Base-by-base conservation (phyloP, 2,888 invertebrate species). In the Synergus laeviventris region DNA sequence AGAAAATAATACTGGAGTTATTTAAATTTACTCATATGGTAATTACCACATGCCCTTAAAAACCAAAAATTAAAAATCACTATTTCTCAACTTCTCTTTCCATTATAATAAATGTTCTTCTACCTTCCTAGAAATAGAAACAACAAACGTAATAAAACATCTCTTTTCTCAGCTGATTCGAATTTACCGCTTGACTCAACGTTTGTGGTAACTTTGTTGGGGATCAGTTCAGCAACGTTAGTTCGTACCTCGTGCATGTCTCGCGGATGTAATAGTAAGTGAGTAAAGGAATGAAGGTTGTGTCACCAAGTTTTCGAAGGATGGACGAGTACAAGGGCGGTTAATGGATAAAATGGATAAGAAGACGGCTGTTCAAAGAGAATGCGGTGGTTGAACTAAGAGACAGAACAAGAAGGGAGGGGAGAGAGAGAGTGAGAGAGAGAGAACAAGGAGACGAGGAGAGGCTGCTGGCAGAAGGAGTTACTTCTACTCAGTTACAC, bases 401-500 rank as follows among this genome's bases (percentile, higher is more conserved):
- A 70, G 31, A 54, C 54, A 59, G 59, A 66, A 21, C 56, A 42
- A 56, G 64, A 75, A 49, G 70, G 75, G 56, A 56, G 75, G 38
- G 64, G 74, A 60, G 45, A 42, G 42, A 21, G 38, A 62, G 75
- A 49, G 59, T 62, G 14, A 31, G 38, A 73, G 76, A 76, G 16
- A 7, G 49, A 36, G 31, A 9, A 60, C 14, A 60, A 60, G 4
- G 76, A 70, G 76, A 60, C 76, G 76, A 73, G 77, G 78, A 77
- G 79, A 73, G 75, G 4, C 9, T 45, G 14, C 21, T 74, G 79
- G 73, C 74, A 76, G 74, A 76, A 76, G 74, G 80, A 83, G 83
- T 84, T 83, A 83, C 78, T 82, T 84, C 81, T 80, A 79, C 84
- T 81, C 81, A 78, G 82, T 83, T 83, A 83, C 82, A 84, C 82